Percentiles rank a stretch among this genome's conserved stretches.
These are phyloP conservation scores for Protophormia terraenovae DNA, from an alignment of 2,888 invertebrate species.

Conservation along the genomic window DNA sequence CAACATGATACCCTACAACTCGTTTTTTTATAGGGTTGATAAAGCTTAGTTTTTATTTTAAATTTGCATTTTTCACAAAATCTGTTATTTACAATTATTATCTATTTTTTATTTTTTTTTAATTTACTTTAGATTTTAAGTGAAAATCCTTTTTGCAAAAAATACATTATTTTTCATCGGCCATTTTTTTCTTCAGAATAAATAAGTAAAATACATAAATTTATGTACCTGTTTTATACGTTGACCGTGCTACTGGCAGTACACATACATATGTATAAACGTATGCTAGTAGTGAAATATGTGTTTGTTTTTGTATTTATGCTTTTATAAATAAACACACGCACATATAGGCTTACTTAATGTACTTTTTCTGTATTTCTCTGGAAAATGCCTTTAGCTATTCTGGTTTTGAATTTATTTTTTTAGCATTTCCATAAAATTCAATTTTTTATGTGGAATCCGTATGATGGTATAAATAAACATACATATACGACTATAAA, in stretches of 20 bases:
- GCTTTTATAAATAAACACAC: background rate
- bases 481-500: background rate
- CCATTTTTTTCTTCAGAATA: too few species aligned
- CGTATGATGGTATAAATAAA: background rate
- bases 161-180: too few species aligned
- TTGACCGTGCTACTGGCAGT: background rate
- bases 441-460: background rate
- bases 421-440: constrained; percentile 8
- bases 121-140: too few species aligned
- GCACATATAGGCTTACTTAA: background rate
- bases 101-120: too few species aligned
- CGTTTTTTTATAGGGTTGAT: too few species aligned
- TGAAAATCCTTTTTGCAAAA: too few species aligned
- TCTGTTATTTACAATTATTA: too few species aligned
- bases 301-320: background rate
- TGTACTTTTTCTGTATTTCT: background rate
- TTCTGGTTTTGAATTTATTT: background rate
- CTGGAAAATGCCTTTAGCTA: background rate
- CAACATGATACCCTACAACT: too few species aligned
- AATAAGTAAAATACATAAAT: background rate
- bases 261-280: too few species aligned
- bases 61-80: too few species aligned
- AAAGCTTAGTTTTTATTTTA: too few species aligned
- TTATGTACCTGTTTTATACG: background rate
- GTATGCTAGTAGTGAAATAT: background rate